Evolutionary conservation across 2,888 invertebrate genomes (phyloP), one percentile per base, ranked within the genome.

Genomic region (Zaprionus obscuricornis): DNA sequence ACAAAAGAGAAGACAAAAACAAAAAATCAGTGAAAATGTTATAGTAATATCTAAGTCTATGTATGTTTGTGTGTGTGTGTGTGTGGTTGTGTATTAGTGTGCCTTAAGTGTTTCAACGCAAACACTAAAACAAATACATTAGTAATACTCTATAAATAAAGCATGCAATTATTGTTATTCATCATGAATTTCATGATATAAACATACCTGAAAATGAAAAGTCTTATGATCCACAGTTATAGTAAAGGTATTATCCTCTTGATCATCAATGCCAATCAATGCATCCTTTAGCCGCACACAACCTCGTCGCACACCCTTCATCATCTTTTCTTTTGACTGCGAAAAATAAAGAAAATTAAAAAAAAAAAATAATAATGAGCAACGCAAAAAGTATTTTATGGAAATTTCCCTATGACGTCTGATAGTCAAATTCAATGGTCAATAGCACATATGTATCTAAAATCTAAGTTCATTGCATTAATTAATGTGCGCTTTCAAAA

Each of bases 141-240:
- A 3, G 1, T 2, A n/a, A 22, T 46, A 29, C 52, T 7, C 27
- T 16, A 10, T 34, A 26, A 18, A 11, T 14, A 40, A 26, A 36
- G 2, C 1, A 18, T 4, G 20, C n/a, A n/a, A n/a, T n/a, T n/a
- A n/a, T n/a, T n/a, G n/a, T n/a, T n/a, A n/a, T n/a, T n/a, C n/a
- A n/a, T n/a, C n/a, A n/a, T n/a, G n/a, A n/a, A n/a, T n/a, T n/a
- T n/a, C n/a, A n/a, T n/a, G n/a, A n/a, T n/a, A n/a, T n/a, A n/a
- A n/a, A 68, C 81, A 83, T 76, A 92, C 93, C 93, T 99, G 99
- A 90, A 99, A 98, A 91, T 99, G 99, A 91, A 99, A 99, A 8
- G 98, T 98, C 91, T 99, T 99, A 85, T 98, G 97, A 91, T 99
- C 99, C 42, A 98, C 98, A 3, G 98, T 98, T 86, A 99, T 97